Base-by-base conservation (phyloP, 2,888 invertebrate genomes). In the Seladonia tumulorum region DNA sequence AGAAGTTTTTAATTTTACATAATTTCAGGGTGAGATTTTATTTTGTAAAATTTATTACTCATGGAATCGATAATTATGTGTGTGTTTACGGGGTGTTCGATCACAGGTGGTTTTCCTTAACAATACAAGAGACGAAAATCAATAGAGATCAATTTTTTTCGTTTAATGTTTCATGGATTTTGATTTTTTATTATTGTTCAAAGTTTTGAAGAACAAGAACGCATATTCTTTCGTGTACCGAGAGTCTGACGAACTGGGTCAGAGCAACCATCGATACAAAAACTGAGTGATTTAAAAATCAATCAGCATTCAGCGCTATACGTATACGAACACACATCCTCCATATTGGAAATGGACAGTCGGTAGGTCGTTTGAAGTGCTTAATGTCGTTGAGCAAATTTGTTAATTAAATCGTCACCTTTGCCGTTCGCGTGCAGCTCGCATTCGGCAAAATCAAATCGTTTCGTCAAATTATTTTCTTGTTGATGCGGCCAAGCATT, bases 331-430 rank as follows among this genome's bases (percentile, higher is more conserved):
- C 29, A 22, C 22, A 22, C 5, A 5, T 35, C 10, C 39, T 22
- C 1, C n/a, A 39, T 68, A 57, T 42, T 68, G n/a, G 35, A 47
- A 71, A 60, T 35, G 39, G 25, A 18, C 25, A 70, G n/a, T 70
- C 47, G 73, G 74, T 18, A 74, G 42, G n/a, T 35, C 39, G 60
- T 42, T 53, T 42, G 49, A 25, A 35, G 42, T 42, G 74, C 45
- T 82, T 57, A 68, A 73, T 68, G 60, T 82, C 53, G 18, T 72
- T 42, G 35, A 35, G 45, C 14, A 45, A 66, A 68, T 82, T 73
- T 73, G 66, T 79, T 79, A 78, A 82, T 82, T 73, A 66, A 82
- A 82, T 25, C n/a, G 42, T 8, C 29, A 29, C 71, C 73, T 35
- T 42, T 45, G 73, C 22, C 22, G 29, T 45, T 53, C 66, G 66